Percentiles rank a stretch among this genome's conserved stretches.
Conservation (phyloP, 2,888 invertebrate species). For the Nephrocerus scutellatus region DNA sequence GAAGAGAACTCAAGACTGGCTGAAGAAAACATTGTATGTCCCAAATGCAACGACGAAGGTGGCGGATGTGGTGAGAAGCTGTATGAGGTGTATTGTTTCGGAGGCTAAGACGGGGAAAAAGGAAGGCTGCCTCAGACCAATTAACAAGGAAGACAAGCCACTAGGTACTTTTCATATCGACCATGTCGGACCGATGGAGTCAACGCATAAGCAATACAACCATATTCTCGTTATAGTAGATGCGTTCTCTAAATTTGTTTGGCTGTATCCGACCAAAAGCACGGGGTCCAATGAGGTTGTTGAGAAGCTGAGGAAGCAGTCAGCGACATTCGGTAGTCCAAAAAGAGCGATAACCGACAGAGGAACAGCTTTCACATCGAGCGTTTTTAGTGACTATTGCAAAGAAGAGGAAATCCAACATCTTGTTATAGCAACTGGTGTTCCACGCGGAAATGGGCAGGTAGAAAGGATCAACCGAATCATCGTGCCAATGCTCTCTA, state of each 20-base stretch:
- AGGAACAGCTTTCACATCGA: constrained; percentile 36
- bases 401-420: too few species aligned
- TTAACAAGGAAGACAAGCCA: constrained; percentile 30
- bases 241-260: constrained; percentile 33
- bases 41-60: constrained; percentile 2
- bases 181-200: constrained; percentile 33
- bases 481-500: too few species aligned
- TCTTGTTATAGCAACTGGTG: too few species aligned
- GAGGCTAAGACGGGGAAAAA: constrained; percentile 30
- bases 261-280: constrained; percentile 32
- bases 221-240: constrained; percentile 34
- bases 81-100: constrained; percentile 10
- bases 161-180: constrained; percentile 32
- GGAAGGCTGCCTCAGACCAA: constrained; percentile 31
- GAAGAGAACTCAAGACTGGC: constrained; percentile 25
- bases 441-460: too few species aligned
- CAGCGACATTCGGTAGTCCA: constrained; percentile 17
- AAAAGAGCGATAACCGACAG: constrained; percentile 34
- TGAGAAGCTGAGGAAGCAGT: constrained; percentile 23
- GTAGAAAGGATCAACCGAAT: too few species aligned
- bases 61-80: background rate
- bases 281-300: constrained; percentile 28
- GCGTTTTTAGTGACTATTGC: too few species aligned
- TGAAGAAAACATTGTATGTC: constrained; percentile 29
- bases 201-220: constrained; percentile 30